phyloP scores from a whole-genome alignment of 2,113 vertebrate genomes.

The Chinchilla lanigera region DNA sequence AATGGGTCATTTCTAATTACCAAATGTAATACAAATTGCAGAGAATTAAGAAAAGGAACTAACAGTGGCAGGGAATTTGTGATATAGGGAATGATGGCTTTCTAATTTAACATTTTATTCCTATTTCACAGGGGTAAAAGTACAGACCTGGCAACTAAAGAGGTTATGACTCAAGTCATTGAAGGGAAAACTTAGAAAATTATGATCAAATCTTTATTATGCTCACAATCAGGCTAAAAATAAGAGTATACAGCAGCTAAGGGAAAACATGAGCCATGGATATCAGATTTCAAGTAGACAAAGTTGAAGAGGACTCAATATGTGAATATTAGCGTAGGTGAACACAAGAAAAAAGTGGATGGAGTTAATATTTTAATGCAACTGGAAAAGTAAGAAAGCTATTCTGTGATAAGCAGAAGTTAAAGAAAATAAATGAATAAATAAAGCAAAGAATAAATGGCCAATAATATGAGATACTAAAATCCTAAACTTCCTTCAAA shows the following conservation, averaged over 20 bases:
- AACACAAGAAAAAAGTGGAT: constrained; percentile 76
- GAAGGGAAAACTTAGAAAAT: constrained; percentile 63
- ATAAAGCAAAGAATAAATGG: constrained; percentile 69
- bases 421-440: constrained; percentile 69
- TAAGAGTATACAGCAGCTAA: constrained; percentile 35
- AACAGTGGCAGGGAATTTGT: background rate
- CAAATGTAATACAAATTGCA: background rate
- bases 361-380: constrained; percentile 76
- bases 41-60: background rate
- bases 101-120: constrained; percentile 61
- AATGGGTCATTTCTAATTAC: constrained; percentile 50
- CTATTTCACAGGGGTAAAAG: constrained; percentile 17
- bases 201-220: constrained; percentile 46
- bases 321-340: constrained; percentile 60
- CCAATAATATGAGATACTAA: constrained; percentile 43
- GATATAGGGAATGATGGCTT: background rate
- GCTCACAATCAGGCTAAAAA: constrained; percentile 74
- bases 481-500: constrained; percentile 43
- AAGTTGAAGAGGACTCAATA: constrained; percentile 32
- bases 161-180: constrained; percentile 59
- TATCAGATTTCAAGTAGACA: constrained; percentile 57
- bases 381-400: constrained; percentile 54
- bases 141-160: constrained; percentile 37
- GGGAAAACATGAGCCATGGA: constrained; percentile 40
- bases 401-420: constrained; percentile 32